Percentiles rank a stretch among this genome's conserved stretches.
phyloP scores from a whole-genome alignment of 1,140 invertebrate genomes.

The Drosophila rufa region DNA sequence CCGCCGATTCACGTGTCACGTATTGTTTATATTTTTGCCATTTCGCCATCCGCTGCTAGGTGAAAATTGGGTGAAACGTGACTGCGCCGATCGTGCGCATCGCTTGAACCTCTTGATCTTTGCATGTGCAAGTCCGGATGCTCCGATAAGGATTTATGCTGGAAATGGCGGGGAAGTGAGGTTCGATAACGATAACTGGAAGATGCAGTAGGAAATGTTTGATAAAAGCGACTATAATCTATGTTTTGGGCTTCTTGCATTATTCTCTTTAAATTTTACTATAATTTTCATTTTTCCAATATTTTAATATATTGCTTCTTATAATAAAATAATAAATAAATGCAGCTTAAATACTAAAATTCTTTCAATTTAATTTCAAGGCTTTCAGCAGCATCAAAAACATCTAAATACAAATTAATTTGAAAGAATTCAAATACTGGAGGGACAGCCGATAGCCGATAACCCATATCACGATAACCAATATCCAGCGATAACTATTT shows the following conservation, averaged over 20 bases:
- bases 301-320: no score
- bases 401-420: neutral
- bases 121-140: slow-evolving; percentile 6
- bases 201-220: neutral
- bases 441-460: neutral
- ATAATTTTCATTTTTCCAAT: no score
- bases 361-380: neutral
- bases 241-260: no score
- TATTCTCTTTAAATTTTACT: no score
- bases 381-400: neutral
- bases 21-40: slow-evolving; percentile 45
- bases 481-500: slow-evolving; percentile 56
- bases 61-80: slow-evolving; percentile 46
- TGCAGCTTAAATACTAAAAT: no score
- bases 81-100: slow-evolving; percentile 5
- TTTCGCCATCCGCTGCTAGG: slow-evolving; percentile 5
- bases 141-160: neutral
- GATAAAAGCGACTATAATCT: neutral
- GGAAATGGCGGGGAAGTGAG: neutral
- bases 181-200: neutral
- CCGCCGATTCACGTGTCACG: slow-evolving; percentile 31
- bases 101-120: neutral
- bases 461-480: slow-evolving; percentile 9
- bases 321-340: no score
- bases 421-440: neutral